Base-by-base conservation (phyloP, 1,140 invertebrate genomes). In the Fragariocoptes setiger region DNA sequence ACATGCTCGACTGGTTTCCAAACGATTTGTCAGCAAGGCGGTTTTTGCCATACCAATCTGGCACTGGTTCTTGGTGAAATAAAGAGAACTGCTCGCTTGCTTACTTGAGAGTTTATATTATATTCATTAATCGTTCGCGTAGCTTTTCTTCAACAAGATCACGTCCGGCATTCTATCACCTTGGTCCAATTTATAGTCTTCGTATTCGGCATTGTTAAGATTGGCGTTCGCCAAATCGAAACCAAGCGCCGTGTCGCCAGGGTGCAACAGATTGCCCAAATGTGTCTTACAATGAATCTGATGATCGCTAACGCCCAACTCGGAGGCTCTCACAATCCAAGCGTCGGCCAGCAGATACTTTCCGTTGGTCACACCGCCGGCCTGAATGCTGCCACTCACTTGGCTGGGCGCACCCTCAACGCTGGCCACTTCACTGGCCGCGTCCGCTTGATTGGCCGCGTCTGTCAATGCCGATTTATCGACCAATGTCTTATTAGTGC, bases 171-270 rank as follows among this genome's bases (percentile, higher is more conserved):
- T 52, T 1, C 57, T 55, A 22, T 71, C 68, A 14, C n/a, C 4
- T 42, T 46, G 41, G 12, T 14, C 36, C 61, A 56, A 42, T 74
- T 64, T 42, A 85, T 31, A 51, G 51, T 77, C 76, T 37, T 94
- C 85, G 52, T 83, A 76, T 56, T 83, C 70, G 0, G 49, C 47
- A 59, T 94, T 72, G 54, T 94, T 94, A 5, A 88, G 66, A 53
- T 94, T 94, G 16, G 72, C 71, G 50, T 85, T 80, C 4, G 62
- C 64, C 18, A 92, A 57, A 58, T 85, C 76, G 58, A 86, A 86
- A 21, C 85, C 86, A 40, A 94, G 55, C 38, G 75, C 88, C 13
- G 72, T 71, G 60, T 97, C 92, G 20, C 90, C 88, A 45, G 75
- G 70, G 54, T 82, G 77, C 13, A 99, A 61, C 39, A 95, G 52